Percentiles rank a stretch among this genome's conserved stretches.
These are phyloP conservation scores for Parazoanthus swiftii DNA, from an alignment of 92 coral and sea anemone species.

Conservation along the genomic window DNA sequence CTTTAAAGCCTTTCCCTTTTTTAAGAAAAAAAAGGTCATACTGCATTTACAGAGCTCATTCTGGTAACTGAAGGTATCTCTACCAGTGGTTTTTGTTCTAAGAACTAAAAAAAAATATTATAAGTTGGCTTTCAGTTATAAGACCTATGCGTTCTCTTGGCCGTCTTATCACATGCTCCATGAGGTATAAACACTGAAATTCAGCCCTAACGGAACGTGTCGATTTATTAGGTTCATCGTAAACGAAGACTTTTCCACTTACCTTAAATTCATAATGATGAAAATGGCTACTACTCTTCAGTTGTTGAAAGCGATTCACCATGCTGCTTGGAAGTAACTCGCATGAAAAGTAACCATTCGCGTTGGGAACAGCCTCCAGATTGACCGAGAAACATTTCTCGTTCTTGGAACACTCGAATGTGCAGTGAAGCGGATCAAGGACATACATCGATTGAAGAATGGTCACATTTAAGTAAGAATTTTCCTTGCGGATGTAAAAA, in stretches of 20 bases:
- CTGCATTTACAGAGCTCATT: no score
- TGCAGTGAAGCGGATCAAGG: conserved; percentile 25
- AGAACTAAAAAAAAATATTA: no score
- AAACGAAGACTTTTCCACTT: background rate
- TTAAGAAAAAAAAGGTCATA: no score
- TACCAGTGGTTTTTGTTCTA: no score
- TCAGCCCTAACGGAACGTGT: no score
- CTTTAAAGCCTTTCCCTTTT: no score
- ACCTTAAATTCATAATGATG: conserved; percentile 29
- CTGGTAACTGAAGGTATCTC: no score
- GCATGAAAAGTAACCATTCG: conserved; percentile 7
- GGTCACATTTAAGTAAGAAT: conserved; percentile 1
- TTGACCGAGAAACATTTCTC: conserved; percentile 12
- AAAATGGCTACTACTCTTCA: background rate
- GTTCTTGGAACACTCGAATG: conserved; percentile 3
- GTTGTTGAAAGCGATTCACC: background rate
- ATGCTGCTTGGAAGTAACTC: conserved; percentile 3
- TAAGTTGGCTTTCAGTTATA: no score
- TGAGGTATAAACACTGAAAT: no score
- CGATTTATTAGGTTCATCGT: background rate
- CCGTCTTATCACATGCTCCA: no score
- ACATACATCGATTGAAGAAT: background rate
- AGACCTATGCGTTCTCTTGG: no score
- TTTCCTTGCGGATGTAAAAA: background rate
- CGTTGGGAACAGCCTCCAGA: background rate